These are phyloP conservation scores for Chloroclystis v-ata DNA, from an alignment of 2,888 invertebrate genomes.

Conservation along the genomic window DNA sequence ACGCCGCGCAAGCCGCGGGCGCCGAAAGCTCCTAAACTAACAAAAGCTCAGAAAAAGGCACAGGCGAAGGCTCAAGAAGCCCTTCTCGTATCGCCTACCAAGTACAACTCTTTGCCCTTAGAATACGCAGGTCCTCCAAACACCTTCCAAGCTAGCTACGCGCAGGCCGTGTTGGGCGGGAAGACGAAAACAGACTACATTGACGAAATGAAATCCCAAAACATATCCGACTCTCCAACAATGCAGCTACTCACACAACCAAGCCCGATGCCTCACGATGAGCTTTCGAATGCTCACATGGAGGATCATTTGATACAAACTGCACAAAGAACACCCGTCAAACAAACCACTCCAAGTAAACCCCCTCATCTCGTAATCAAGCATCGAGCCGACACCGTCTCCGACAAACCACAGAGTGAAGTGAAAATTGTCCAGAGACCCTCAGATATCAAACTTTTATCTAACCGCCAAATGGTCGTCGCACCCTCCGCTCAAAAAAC, in stretches of 20 bases:
- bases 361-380: conserved; percentile 67
- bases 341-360: conserved; percentile 50
- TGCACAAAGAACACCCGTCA: conserved; percentile 52
- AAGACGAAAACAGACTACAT: conserved; percentile 59
- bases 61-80: conserved; percentile 48
- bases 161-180: conserved; percentile 60
- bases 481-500: conserved; percentile 57
- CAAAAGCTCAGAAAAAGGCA: conserved; percentile 54
- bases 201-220: conserved; percentile 57
- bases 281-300: conserved; percentile 48
- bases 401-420: conserved; percentile 62
- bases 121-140: conserved; percentile 63
- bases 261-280: conserved; percentile 56
- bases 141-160: conserved; percentile 71
- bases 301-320: conserved; percentile 53
- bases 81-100: conserved; percentile 47
- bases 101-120: conserved; percentile 50
- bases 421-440: conserved; percentile 67
- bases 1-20: conserved; percentile 51
- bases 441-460: conserved; percentile 61
- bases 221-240: conserved; percentile 58
- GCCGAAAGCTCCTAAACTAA: conserved; percentile 42
- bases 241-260: conserved; percentile 65
- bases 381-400: conserved; percentile 49
- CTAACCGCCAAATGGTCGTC: conserved; percentile 64